phyloP scores from a whole-genome alignment of 2,888 invertebrate species.

The Pelosia muscerda region DNA sequence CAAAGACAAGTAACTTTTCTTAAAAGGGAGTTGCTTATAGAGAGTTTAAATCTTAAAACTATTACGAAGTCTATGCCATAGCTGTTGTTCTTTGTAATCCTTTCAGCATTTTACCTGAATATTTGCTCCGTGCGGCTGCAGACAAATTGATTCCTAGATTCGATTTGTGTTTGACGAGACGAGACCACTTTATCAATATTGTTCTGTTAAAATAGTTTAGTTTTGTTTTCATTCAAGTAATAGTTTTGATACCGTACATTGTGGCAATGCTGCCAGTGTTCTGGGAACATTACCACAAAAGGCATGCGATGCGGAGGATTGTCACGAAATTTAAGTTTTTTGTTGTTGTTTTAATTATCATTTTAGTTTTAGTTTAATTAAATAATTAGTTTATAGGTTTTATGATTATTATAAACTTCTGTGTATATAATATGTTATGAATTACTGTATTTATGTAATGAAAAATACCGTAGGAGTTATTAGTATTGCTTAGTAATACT shows the following conservation, averaged over 20 bases:
- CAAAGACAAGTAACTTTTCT: neutral
- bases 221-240: constrained; percentile 11
- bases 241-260: neutral
- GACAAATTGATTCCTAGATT: constrained; percentile 75
- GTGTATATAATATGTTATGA: no score
- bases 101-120: constrained; percentile 71
- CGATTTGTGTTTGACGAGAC: constrained; percentile 67
- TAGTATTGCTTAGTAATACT: no score
- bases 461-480: no score
- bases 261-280: no score
- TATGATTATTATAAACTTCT: no score
- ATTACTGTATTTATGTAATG: no score
- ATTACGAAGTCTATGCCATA: constrained; percentile 12
- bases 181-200: constrained; percentile 42
- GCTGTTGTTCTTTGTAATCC: constrained; percentile 59
- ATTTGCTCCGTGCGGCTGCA: constrained; percentile 69
- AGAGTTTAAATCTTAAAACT: neutral
- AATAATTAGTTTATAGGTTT: no score
- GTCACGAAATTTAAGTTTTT: no score
- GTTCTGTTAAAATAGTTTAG: constrained; percentile 26
- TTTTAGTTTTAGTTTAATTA: no score
- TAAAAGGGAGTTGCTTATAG: neutral
- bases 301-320: no score
- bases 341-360: no score
- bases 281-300: no score